Evolutionary conservation across 2,888 invertebrate genomes (phyloP), one percentile per base, ranked within the genome.

Genomic region (Pterobdella sp.): DNA sequence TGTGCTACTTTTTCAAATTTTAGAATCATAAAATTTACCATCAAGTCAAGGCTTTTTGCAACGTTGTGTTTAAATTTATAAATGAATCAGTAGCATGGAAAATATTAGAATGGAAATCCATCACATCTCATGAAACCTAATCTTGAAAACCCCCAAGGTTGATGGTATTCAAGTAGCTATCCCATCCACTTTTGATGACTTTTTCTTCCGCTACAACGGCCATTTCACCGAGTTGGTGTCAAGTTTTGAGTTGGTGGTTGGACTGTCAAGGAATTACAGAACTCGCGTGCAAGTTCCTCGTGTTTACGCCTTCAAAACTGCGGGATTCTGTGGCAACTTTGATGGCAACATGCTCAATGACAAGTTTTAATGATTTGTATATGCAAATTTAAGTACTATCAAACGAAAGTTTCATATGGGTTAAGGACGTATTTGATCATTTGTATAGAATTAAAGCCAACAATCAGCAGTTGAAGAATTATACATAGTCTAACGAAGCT

Each of bases 311-410:
- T 42, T 29, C 37, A 7, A 3, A 2, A 68, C 68, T 2, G 14
- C 22, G 3, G 68, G 68, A 22, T 68, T 68, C 35, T 68, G 68
- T 26, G 68, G 68, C 14, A 68, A 68, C 35, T 68, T 34, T 35
- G 42, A 68, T 26, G 68, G 68, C 18, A 26, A 68, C 49, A 29
- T 18, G 18, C 14, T 56, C 60, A 56, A 56, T 22, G 60, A 56
- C 26, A 18, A 26, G 60, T 56, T 22, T 3, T 22, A 26, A 18
- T 18, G 18, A 22, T 56, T 56, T 42, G 22, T 42, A 42, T 42
- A 22, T 42, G 7, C 7, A 42, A 7, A 14, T 42, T 42, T 42
- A 14, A 42, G 42, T 42, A 14, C 42, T 42, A 18, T 42, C 18
- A 7, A 14, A 18, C 42, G 42, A 42, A 42, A 7, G 18, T 42